A percentile compares a stretch with the other conserved stretches of the same genome.
phyloP scores from a whole-genome alignment of 2,888 invertebrate genomes.

The Timema podura region DNA sequence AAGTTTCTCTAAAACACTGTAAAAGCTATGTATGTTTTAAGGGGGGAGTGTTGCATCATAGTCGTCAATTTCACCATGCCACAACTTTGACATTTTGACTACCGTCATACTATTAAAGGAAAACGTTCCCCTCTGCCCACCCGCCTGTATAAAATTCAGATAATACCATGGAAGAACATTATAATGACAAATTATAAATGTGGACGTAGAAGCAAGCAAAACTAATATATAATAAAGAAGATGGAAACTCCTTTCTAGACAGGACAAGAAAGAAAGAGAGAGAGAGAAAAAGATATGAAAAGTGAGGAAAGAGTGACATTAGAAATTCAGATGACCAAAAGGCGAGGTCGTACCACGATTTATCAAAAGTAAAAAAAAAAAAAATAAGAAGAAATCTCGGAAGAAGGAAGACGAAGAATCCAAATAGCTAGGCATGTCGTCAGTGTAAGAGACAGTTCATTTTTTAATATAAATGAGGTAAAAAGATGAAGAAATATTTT shows the following conservation, averaged over 20 bases:
- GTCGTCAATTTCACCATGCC: no score
- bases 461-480: constrained; percentile 30
- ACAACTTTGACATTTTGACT: not conserved
- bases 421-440: constrained; percentile 28
- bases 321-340: constrained; percentile 47
- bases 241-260: constrained; percentile 19
- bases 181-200: constrained; percentile 25
- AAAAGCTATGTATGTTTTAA: no score
- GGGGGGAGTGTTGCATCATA: no score
- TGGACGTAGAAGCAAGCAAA: constrained; percentile 18
- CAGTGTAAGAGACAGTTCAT: constrained; percentile 31
- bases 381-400: constrained; percentile 20
- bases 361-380: constrained; percentile 24
- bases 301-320: constrained; percentile 36
- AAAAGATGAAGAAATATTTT: constrained; percentile 7
- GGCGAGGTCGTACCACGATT: constrained; percentile 36
- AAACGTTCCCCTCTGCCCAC: not conserved
- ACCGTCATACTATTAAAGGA: constrained; percentile 11
- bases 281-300: not conserved
- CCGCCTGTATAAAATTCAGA: not conserved
- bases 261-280: not conserved
- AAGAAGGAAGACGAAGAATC: constrained; percentile 16
- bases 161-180: constrained; percentile 12
- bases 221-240: constrained; percentile 24
- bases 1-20: no score